Percentiles rank a stretch among this genome's conserved stretches.
Conservation (phyloP, 2,888 invertebrate genomes). For the Tromatobia lineatoria region DNA sequence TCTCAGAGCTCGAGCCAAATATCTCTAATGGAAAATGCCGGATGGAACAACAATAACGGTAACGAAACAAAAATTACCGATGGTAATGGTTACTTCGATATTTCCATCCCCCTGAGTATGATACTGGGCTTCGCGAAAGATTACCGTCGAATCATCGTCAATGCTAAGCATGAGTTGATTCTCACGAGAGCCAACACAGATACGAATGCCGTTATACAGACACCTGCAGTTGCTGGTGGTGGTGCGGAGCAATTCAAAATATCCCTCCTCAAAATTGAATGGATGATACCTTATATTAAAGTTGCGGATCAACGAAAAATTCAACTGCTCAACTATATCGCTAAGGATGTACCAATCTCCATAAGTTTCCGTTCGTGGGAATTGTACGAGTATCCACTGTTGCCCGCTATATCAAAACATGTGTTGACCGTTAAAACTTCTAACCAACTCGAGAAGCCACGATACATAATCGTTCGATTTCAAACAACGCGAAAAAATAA, state of each 20-base stretch:
- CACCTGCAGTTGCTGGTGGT: background rate
- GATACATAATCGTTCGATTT: background rate
- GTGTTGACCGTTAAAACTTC: constrained; percentile 15
- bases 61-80: background rate
- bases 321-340: constrained; percentile 61
- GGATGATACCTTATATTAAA: constrained; percentile 65
- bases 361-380: constrained; percentile 81
- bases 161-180: too few relatives aligned
- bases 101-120: constrained; percentile 27
- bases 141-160: constrained; percentile 64
- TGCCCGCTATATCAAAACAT: constrained; percentile 21
- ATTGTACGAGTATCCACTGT: constrained; percentile 75
- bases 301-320: constrained; percentile 63
- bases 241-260: constrained; percentile 74
- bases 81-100: constrained; percentile 42
- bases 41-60: background rate
- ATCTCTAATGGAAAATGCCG: background rate
- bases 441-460: constrained; percentile 6
- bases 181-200: constrained; percentile 77
- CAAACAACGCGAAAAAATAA: constrained; percentile 3
- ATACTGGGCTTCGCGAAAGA: constrained; percentile 63
- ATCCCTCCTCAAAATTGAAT: constrained; percentile 68
- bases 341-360: constrained; percentile 56
- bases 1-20: constrained; percentile 1
- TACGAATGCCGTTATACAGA: constrained; percentile 73